Conservation (phyloP, 2,113 vertebrate genomes). For the Anser brachyrhynchus region DNA sequence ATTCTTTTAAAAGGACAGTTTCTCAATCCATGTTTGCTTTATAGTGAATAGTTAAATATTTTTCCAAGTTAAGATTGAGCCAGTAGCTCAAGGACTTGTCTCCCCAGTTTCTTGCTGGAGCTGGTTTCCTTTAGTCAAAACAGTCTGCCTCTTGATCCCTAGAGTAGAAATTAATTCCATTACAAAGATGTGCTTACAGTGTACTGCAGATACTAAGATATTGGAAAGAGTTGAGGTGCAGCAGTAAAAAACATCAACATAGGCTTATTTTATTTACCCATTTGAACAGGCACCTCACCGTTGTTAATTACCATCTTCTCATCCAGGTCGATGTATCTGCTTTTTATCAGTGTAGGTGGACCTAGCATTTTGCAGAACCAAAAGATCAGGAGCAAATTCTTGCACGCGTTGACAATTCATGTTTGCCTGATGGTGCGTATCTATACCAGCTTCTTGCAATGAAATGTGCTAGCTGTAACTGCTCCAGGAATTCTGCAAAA, state of each 20-base stretch:
- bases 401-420: neutral
- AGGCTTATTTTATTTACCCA: neutral
- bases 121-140: neutral
- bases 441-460: neutral
- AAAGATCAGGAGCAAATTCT: neutral
- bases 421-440: conserved; percentile 1
- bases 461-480: neutral
- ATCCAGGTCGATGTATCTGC: neutral
- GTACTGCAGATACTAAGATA: neutral
- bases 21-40: neutral
- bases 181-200: neutral
- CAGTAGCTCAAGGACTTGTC: neutral
- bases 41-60: neutral
- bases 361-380: neutral
- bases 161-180: neutral
- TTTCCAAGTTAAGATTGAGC: neutral
- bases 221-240: neutral
- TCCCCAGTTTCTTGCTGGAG: neutral
- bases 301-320: neutral
- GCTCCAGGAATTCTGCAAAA: neutral
- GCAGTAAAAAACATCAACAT: neutral
- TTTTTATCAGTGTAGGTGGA: neutral
- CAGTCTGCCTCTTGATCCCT: neutral
- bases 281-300: neutral
- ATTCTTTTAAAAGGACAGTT: neutral